phyloP scores from a whole-genome alignment of 2,113 vertebrate genomes.

The Probosciger aterrimus region DNA sequence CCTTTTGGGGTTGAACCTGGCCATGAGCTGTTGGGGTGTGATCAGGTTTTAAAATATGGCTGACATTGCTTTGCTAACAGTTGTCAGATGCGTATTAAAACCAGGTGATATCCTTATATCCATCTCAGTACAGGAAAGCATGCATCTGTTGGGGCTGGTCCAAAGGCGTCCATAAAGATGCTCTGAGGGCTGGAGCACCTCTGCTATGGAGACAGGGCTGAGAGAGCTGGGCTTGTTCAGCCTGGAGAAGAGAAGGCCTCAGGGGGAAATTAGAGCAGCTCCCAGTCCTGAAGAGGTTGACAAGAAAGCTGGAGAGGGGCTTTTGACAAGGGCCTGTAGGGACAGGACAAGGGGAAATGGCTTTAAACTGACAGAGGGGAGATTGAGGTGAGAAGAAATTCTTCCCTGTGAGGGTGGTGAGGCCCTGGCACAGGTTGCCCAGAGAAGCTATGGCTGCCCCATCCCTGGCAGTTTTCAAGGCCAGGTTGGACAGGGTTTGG shows the following conservation, averaged over 20 bases:
- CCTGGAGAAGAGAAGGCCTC: neutral
- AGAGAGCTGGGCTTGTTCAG: neutral
- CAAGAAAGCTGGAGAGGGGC: neutral
- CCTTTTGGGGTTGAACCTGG: neutral
- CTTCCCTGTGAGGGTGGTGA: neutral
- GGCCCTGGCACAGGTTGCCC: neutral
- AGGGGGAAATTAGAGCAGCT: neutral
- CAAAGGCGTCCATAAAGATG: fast-evolving
- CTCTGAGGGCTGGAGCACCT: neutral
- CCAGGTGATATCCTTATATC: neutral
- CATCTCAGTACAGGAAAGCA: neutral
- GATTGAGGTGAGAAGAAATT: neutral
- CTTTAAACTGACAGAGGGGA: neutral
- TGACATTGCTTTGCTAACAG: fast-evolving
- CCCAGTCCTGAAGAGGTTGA: neutral
- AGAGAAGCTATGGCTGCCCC: neutral
- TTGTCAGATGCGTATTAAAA: neutral
- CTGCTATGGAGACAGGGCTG: neutral
- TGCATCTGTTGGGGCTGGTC: fast-evolving
- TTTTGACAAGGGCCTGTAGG: fast-evolving
- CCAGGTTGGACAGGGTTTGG: neutral
- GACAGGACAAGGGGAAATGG: neutral
- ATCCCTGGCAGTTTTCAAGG: neutral
- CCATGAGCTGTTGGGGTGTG: fast-evolving
- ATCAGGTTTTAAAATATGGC: fast-evolving